Conservation (phyloP, 2,888 invertebrate species). For the Disparrhopalites patrizii region DNA sequence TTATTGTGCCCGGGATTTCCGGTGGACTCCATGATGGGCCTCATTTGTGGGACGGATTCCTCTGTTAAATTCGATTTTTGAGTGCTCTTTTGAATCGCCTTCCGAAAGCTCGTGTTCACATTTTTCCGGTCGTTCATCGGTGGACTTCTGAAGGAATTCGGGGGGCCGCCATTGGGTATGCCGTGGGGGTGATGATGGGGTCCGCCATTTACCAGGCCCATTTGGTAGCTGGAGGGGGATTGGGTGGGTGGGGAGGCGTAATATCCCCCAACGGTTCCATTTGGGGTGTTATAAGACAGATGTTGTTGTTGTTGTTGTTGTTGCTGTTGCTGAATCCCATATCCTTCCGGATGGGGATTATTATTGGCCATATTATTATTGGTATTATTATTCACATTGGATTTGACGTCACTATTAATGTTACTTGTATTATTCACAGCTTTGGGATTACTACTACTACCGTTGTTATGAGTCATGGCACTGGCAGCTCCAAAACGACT, state of each 20-base stretch:
- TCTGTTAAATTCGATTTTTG: conserved; percentile 59
- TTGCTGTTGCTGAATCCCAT: conserved; percentile 18
- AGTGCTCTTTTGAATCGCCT: conserved; percentile 46
- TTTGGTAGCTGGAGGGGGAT: neutral
- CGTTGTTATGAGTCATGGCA: conserved; percentile 17
- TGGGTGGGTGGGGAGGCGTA: conserved; percentile 24
- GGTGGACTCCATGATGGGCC: conserved; percentile 35
- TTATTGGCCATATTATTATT: neutral
- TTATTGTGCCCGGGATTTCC: neutral
- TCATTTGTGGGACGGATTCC: conserved; percentile 55
- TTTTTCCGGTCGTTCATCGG: conserved; percentile 39
- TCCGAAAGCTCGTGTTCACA: conserved; percentile 46
- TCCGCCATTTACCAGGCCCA: conserved; percentile 20
- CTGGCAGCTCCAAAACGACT: conserved; percentile 62
- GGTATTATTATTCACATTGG: conserved; percentile 9
- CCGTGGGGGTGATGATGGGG: conserved; percentile 17
- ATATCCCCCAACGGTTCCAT: conserved; percentile 16
- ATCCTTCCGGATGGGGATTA: neutral
- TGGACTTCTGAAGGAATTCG: conserved; percentile 43
- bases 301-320: conserved; percentile 23
- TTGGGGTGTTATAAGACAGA: conserved; percentile 1
- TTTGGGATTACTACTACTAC: conserved; percentile 12
- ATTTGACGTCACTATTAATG: conserved; percentile 15
- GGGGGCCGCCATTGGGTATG: conserved; percentile 25
- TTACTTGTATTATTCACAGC: conserved; percentile 3